Evolutionary conservation across 2,888 invertebrate species (phyloP).

Genomic region (Xestia sexstrigata): DNA sequence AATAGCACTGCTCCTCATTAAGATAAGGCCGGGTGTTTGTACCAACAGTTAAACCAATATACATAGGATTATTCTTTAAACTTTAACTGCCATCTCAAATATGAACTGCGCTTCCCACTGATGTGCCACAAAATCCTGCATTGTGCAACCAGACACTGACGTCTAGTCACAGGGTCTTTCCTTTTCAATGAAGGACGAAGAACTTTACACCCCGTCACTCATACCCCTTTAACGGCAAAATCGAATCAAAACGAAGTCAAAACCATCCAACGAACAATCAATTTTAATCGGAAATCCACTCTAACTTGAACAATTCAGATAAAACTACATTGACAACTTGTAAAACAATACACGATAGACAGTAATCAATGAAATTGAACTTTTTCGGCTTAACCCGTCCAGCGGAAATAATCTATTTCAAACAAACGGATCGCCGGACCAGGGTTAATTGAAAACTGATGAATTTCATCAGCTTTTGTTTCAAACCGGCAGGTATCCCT

Average conservation of each 20-base stretch:
- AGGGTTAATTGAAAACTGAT: constrained; percentile 80
- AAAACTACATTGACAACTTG: constrained; percentile 39
- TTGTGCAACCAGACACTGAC: neutral
- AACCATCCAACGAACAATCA: neutral
- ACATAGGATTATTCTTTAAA: neutral
- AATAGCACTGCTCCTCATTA: too few species aligned
- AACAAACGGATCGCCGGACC: constrained; percentile 72
- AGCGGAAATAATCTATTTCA: constrained; percentile 75
- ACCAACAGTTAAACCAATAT: too few species aligned
- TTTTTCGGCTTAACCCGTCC: constrained; percentile 71
- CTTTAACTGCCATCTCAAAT: neutral
- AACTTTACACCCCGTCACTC: neutral
- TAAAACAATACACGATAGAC: constrained; percentile 57
- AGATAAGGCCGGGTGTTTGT: too few species aligned
- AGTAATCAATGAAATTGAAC: constrained; percentile 69
- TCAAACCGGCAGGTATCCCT: constrained; percentile 50
- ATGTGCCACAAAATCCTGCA: neutral
- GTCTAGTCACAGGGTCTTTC: neutral
- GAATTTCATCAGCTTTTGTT: constrained; percentile 74
- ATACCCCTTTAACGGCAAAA: neutral
- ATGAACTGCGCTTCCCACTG: neutral
- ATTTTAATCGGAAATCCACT: neutral
- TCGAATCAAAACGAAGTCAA: neutral
- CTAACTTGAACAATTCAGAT: constrained; percentile 26
- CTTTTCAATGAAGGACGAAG: neutral